Evolutionary conservation across 2,797 vertebrate genomes (phyloP).

Genomic region (Avahi laniger): DNA sequence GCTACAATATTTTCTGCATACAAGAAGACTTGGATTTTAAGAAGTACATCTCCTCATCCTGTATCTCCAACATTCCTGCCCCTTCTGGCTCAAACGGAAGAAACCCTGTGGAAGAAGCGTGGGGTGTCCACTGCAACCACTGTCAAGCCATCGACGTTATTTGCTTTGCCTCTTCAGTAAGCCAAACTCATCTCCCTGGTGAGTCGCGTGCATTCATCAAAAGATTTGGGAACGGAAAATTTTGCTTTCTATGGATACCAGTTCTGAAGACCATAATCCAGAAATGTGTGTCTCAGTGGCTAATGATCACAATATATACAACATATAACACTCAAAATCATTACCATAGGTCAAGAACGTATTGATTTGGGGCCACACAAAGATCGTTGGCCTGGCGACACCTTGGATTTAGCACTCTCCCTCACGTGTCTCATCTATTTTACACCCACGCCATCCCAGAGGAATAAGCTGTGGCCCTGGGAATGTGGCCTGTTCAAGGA

Average conservation of each 20-base stretch:
- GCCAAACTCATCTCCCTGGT: neutral
- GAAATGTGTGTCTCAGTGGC: neutral
- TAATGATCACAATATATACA: neutral
- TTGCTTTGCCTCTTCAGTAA: neutral
- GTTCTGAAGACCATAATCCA: neutral
- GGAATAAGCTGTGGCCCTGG: neutral
- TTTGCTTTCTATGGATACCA: neutral
- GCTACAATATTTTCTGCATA: neutral
- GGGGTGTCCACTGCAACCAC: neutral
- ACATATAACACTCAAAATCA: neutral
- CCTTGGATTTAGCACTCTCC: neutral
- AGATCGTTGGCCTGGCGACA: rapidly evolving
- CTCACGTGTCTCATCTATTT: neutral
- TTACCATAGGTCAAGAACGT: neutral
- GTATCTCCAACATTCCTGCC: neutral
- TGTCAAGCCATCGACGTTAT: rapidly evolving
- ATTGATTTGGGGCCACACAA: neutral
- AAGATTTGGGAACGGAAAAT: neutral
- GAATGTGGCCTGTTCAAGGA: neutral
- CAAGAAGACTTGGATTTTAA: neutral
- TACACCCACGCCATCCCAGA: neutral
- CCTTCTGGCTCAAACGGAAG: neutral
- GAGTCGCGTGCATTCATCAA: neutral
- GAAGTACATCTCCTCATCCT: neutral
- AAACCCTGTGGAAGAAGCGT: neutral